Evolutionary conservation across 2,888 invertebrate genomes (phyloP).

Genomic region (Mesochorus sp.): DNA sequence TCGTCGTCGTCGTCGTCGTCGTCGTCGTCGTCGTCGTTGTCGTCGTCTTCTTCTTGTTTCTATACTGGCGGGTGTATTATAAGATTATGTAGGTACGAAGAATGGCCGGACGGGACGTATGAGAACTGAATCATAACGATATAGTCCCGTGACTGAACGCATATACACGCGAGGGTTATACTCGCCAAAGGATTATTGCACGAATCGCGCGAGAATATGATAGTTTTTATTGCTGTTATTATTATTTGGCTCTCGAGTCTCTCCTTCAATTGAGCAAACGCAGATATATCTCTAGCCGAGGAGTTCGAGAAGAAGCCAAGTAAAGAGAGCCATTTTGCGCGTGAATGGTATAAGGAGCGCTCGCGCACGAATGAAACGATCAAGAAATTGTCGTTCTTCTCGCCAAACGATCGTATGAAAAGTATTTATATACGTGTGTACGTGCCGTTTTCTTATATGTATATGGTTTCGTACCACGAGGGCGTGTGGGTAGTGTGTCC

Average conservation of each 20-base stretch:
- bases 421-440: constrained; percentile 20
- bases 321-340: background rate
- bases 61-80: constrained; percentile 36
- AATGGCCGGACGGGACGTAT: constrained; percentile 44
- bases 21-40: background rate
- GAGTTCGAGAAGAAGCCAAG: background rate
- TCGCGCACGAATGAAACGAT: constrained; percentile 40
- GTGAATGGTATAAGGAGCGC: background rate
- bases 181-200: constrained; percentile 24
- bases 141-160: background rate
- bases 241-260: background rate
- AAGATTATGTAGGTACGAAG: constrained; percentile 52
- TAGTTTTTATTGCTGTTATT: background rate
- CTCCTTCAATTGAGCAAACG: background rate
- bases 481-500: constrained; percentile 55
- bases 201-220: background rate
- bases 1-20: too few relatives aligned
- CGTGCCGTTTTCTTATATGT: background rate
- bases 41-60: constrained; percentile 20
- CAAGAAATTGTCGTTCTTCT: constrained; percentile 50
- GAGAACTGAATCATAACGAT: constrained; percentile 53
- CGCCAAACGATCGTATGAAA: constrained; percentile 37
- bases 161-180: background rate
- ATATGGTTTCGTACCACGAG: constrained; percentile 15
- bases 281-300: background rate